A percentile compares a stretch with the other conserved stretches of the same genome.
These are phyloP conservation scores for Dolichopus griseipennis DNA, from an alignment of 2,888 invertebrate genomes.

Conservation along the genomic window DNA sequence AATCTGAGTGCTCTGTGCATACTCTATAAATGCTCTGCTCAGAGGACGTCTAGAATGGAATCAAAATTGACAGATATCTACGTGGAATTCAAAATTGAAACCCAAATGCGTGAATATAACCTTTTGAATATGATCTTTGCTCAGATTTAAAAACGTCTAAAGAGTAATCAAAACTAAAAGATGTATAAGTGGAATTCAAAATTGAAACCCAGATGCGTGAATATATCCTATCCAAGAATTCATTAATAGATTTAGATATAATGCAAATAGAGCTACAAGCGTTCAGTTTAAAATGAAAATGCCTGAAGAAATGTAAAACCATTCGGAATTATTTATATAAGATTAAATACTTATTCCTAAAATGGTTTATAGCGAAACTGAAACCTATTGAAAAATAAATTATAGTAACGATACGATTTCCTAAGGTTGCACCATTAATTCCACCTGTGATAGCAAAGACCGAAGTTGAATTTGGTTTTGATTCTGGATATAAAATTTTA, in stretches of 20 bases:
- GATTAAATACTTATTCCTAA: no score
- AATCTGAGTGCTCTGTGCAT: no score
- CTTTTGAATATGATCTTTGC: no score
- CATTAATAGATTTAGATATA: slow-evolving; percentile 96
- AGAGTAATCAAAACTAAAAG: no score
- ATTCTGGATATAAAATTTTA: slow-evolving; percentile 56
- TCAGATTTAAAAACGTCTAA: no score
- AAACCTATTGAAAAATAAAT: slow-evolving; percentile 89
- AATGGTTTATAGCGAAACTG: slow-evolving; percentile 67
- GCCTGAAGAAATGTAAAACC: slow-evolving; percentile 83
- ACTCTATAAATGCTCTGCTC: no score
- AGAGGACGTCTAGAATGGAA: no score
- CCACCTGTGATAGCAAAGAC: slow-evolving; percentile 92
- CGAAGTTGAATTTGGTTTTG: slow-evolving; percentile 83
- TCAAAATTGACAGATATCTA: no score
- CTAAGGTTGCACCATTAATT: slow-evolving; percentile 83
- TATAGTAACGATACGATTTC: slow-evolving; percentile 83
- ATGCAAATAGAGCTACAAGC: slow-evolving; percentile 95
- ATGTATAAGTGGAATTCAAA: no score
- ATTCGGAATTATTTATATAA: background rate
- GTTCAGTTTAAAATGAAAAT: slow-evolving; percentile 99
- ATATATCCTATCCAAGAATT: slow-evolving; percentile 95
- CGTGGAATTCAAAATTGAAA: no score
- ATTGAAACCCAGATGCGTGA: slow-evolving; percentile 91
- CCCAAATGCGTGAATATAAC: no score